Base-by-base conservation (phyloP, 2,888 invertebrate species). In the Oscheius onirici region DNA sequence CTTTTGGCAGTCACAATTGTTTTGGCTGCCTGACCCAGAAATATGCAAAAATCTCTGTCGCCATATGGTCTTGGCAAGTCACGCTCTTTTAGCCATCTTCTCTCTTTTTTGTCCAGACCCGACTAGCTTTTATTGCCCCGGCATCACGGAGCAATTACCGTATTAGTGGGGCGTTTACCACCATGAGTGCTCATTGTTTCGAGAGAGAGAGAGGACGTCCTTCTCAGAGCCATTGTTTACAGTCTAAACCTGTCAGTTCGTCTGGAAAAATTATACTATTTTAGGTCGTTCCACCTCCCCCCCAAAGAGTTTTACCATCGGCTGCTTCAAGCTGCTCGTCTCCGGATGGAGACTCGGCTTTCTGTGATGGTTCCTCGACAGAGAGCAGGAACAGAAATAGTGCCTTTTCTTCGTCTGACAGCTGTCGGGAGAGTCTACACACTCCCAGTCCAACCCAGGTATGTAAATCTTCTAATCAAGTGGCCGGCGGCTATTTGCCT, bases 261-360 rank as follows among this genome's bases (percentile, higher is more conserved):
- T 34, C 34, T 8, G 34, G 34, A 34, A 34, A n/a, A 34, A 34
- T 34, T 34, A 22, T 61, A 10, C 11, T 20, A 8, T 43, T 61
- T 49, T 34, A 46, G 41, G 52, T 51, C 13, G 41, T 43, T 5
- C 34, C 26, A 20, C 41, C 67, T 13, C 58, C 28, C 15, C 20
- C 51, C 20, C 66, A 41, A 13, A 52, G 34, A 34, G 34, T 34
- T 8, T 34, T 34, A 8, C 49, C 76, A 11, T 73, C 77, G 24
- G 71, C 93, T 94, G 15, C 75, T 13, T 81, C 81, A 5, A 76
- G 79, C n/a, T 86, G 86, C 74, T 95, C 96, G 87, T 95, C 95
- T 67, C 96, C 96, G 0, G 97, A 97, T 89, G 96, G 95, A 89
- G 97, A 97, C 90, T 96, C 96, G 13, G 97, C 97, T 17, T 97